phyloP scores from a whole-genome alignment of 2,888 invertebrate genomes.

The Apoda limacodes region DNA sequence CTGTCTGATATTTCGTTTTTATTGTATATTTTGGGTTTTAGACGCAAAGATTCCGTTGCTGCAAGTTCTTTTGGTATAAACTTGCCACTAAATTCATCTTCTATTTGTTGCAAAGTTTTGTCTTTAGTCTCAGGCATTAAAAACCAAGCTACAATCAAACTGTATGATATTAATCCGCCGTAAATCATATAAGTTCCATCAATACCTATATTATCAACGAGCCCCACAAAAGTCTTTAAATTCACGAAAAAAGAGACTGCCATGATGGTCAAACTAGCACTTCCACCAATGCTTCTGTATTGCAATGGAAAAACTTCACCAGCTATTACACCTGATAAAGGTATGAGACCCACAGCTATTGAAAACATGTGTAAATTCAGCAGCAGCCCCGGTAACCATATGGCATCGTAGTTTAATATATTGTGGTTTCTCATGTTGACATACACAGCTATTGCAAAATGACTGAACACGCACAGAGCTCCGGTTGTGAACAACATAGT shows the following conservation, averaged over 20 bases:
- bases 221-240: slow-evolving; percentile 69
- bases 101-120: slow-evolving; percentile 73
- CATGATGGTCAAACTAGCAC: slow-evolving; percentile 66
- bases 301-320: slow-evolving; percentile 75
- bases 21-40: slow-evolving; percentile 30
- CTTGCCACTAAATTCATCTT: slow-evolving; percentile 55
- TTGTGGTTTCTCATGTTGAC: slow-evolving; percentile 32
- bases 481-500: slow-evolving; percentile 70
- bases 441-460: slow-evolving; percentile 59
- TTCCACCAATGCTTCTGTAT: slow-evolving; percentile 71
- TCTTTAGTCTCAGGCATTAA: slow-evolving; percentile 74
- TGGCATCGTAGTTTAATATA: slow-evolving; percentile 29
- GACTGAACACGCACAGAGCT: slow-evolving; percentile 62
- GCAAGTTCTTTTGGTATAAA: slow-evolving; percentile 31
- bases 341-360: slow-evolving; percentile 69
- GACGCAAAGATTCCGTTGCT: slow-evolving; percentile 31
- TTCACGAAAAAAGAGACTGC: slow-evolving; percentile 70
- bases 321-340: slow-evolving; percentile 75
- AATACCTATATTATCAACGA: slow-evolving; percentile 58
- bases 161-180: slow-evolving; percentile 55
- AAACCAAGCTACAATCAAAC: slow-evolving; percentile 64
- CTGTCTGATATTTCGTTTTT: slow-evolving; percentile 34
- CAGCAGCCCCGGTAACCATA: slow-evolving; percentile 54
- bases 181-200: slow-evolving; percentile 70
- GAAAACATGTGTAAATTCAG: slow-evolving; percentile 65